Conservation (phyloP, 1,140 invertebrate genomes). For the Pomacea maculata region DNA sequence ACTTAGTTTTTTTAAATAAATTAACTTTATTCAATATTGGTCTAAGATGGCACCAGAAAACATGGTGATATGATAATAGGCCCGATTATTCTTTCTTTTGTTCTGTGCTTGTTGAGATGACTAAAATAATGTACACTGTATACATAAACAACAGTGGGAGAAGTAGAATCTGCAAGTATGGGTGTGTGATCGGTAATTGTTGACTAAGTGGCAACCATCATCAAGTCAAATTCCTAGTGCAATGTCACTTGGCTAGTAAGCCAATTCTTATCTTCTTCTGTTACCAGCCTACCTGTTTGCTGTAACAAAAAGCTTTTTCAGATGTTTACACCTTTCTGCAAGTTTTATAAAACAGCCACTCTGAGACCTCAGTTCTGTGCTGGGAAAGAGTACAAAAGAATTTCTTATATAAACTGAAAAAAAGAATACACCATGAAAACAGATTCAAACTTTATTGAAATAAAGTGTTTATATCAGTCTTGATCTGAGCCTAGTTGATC, state of each 20-base stretch:
- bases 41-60: too few relatives aligned
- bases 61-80: too few relatives aligned
- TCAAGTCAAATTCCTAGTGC: slow-evolving; percentile 62
- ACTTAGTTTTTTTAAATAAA: too few relatives aligned
- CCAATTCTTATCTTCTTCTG: slow-evolving; percentile 42
- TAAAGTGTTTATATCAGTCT: too few relatives aligned
- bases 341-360: slow-evolving; percentile 68
- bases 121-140: not conserved
- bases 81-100: too few relatives aligned
- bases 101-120: too few relatives aligned
- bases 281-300: slow-evolving; percentile 69
- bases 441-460: too few relatives aligned
- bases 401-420: not conserved
- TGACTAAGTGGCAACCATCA: slow-evolving; percentile 19
- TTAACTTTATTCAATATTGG: too few relatives aligned
- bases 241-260: slow-evolving; percentile 72
- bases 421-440: not conserved
- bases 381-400: slow-evolving; percentile 30
- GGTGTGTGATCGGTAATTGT: slow-evolving; percentile 75
- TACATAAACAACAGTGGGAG: not conserved
- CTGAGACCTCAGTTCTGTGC: slow-evolving; percentile 44
- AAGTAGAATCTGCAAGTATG: slow-evolving; percentile 9
- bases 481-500: too few relatives aligned
- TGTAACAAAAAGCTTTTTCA: slow-evolving; percentile 81
- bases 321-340: slow-evolving; percentile 70